Conservation (phyloP, 2,113 vertebrate genomes). For the Antidorcas marsupialis region DNA sequence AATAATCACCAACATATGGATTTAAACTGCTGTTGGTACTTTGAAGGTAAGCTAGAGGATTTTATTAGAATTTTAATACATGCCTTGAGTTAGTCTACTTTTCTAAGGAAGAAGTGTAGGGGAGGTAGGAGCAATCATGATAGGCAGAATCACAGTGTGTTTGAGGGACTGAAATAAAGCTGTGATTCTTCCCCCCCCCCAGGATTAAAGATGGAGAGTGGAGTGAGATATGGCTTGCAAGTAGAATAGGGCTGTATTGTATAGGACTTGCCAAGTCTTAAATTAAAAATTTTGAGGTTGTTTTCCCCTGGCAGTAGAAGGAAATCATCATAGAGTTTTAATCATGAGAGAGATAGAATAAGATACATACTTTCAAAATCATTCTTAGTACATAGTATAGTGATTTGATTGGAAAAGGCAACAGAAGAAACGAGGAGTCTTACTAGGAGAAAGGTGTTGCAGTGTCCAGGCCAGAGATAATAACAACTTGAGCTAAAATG, state of each 20-base stretch:
- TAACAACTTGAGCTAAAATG: conserved; percentile 1
- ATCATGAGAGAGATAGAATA: background rate
- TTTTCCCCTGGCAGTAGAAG: background rate
- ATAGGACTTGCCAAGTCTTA: background rate
- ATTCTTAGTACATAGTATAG: background rate
- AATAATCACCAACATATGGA: background rate
- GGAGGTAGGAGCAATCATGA: background rate
- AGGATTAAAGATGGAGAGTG: background rate
- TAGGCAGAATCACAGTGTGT: background rate
- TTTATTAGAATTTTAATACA: background rate
- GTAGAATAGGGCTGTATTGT: background rate
- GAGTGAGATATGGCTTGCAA: background rate
- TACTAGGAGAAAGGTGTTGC: background rate
- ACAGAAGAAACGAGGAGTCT: background rate
- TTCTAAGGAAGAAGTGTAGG: background rate
- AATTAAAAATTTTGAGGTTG: background rate
- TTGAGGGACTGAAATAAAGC: background rate
- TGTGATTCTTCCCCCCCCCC: no score
- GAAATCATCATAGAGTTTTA: background rate
- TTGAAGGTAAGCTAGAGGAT: background rate
- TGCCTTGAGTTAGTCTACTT: background rate
- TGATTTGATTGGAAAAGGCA: background rate
- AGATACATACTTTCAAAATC: background rate
- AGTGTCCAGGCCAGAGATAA: background rate
- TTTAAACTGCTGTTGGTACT: background rate